Evolutionary conservation across 1,140 invertebrate species (phyloP).

Genomic region (Procambarus clarkii): DNA sequence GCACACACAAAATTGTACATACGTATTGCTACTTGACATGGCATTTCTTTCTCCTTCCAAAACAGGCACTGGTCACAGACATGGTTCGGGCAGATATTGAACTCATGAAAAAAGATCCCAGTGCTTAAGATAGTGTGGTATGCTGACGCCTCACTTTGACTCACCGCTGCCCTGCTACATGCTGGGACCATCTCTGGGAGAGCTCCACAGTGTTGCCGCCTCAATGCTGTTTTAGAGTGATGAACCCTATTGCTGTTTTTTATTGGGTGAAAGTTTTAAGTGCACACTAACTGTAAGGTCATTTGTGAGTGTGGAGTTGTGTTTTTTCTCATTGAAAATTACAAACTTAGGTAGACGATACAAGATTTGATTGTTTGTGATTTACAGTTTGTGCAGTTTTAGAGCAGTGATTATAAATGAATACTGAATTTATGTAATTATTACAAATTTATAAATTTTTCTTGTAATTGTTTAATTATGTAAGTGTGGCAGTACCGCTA

Average conservation of each 20-base stretch:
- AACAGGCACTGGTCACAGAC: constrained; percentile 42
- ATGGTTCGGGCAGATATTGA: constrained; percentile 46
- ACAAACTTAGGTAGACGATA: too few species aligned
- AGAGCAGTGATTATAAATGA: too few species aligned
- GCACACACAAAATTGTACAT: too few species aligned
- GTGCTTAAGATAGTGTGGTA: background rate
- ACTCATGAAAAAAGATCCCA: constrained; percentile 47
- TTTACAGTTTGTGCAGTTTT: too few species aligned
- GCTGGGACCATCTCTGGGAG: too few species aligned
- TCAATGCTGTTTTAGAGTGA: background rate
- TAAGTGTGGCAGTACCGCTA: too few species aligned
- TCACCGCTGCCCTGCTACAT: background rate
- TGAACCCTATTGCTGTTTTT: background rate
- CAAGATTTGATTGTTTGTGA: too few species aligned
- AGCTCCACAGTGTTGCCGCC: background rate
- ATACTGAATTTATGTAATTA: too few species aligned
- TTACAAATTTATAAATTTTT: too few species aligned
- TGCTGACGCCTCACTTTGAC: background rate
- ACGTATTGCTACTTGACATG: too few species aligned
- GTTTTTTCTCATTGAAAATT: background rate
- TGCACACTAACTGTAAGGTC: background rate
- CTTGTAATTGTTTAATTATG: too few species aligned
- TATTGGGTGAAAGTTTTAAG: background rate
- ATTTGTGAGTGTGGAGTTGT: background rate
- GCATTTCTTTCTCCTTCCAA: background rate